Evolutionary conservation across 2,888 invertebrate species (phyloP).

Genomic region (Drosophila paracracens): DNA sequence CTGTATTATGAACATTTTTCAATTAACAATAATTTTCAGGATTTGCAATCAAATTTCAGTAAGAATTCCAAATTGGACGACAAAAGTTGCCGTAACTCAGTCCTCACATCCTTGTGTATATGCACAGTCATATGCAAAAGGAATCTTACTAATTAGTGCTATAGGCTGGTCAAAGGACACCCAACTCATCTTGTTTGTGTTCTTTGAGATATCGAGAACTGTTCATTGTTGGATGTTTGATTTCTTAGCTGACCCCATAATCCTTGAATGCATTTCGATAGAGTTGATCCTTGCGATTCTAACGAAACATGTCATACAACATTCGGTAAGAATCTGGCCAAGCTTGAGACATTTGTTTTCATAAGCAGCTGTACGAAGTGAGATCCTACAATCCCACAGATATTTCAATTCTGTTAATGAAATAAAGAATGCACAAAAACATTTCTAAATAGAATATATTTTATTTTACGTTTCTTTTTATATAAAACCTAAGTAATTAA

Average conservation of each 20-base stretch:
- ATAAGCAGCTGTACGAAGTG: not conserved
- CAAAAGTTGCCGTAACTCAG: not conserved
- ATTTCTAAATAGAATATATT: constrained; percentile 72
- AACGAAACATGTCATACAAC: not conserved
- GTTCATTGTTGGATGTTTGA: not conserved
- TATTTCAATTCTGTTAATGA: not conserved
- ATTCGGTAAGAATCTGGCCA: not conserved
- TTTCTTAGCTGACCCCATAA: not conserved
- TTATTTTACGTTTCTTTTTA: constrained; percentile 70
- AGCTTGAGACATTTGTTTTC: not conserved
- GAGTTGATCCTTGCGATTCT: not conserved
- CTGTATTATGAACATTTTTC: not conserved
- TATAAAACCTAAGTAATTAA: constrained; percentile 76
- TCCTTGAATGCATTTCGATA: not conserved
- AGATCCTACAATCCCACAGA: not conserved
- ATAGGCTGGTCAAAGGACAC: not conserved
- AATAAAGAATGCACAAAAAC: not conserved
- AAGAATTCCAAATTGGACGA: not conserved
- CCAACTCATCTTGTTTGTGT: not conserved
- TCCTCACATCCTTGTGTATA: not conserved
- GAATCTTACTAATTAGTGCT: not conserved
- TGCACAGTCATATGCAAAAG: not conserved
- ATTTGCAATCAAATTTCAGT: not conserved
- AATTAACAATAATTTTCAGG: not conserved
- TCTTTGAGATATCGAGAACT: not conserved